Percentiles rank a stretch among this genome's conserved stretches.
Evolutionary conservation across 1,140 invertebrate species (phyloP).

Genomic region (Nymphalis io): DNA sequence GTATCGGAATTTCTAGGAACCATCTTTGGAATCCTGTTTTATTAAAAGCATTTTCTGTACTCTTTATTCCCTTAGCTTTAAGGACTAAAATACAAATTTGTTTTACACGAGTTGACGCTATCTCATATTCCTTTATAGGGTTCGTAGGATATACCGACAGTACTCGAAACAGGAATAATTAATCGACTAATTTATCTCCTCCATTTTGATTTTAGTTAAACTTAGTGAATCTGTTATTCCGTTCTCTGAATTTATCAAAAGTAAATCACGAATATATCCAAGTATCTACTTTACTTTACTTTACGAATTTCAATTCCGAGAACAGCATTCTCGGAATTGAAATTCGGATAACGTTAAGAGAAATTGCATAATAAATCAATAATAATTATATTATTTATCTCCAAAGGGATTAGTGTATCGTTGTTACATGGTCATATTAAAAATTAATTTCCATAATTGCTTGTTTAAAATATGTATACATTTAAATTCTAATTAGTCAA

Average conservation of each 20-base stretch:
- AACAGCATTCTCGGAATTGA: conserved; percentile 17
- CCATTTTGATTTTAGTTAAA: conserved; percentile 38
- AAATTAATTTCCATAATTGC: too few species aligned
- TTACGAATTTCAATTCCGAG: too few species aligned
- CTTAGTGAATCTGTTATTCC: conserved; percentile 29
- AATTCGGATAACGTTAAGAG: too few species aligned
- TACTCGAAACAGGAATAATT: conserved; percentile 36
- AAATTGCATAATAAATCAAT: too few species aligned
- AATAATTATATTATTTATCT: too few species aligned
- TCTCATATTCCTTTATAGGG: conserved; percentile 6
- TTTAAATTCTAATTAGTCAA: too few species aligned
- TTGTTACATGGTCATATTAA: too few species aligned
- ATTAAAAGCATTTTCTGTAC: not conserved
- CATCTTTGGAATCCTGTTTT: conserved; percentile 5
- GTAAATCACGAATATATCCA: conserved; percentile 15
- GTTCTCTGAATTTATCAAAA: conserved; percentile 29
- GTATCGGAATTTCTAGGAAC: conserved; percentile 4
- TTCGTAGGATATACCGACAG: conserved; percentile 21
- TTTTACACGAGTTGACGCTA: not conserved
- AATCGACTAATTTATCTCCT: conserved; percentile 41
- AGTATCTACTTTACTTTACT: not conserved
- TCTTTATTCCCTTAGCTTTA: not conserved
- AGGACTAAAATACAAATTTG: not conserved
- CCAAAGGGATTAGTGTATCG: too few species aligned
- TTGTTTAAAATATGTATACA: too few species aligned